phyloP scores from a whole-genome alignment of 2,888 invertebrate genomes.

The Sussaba pulchella region DNA sequence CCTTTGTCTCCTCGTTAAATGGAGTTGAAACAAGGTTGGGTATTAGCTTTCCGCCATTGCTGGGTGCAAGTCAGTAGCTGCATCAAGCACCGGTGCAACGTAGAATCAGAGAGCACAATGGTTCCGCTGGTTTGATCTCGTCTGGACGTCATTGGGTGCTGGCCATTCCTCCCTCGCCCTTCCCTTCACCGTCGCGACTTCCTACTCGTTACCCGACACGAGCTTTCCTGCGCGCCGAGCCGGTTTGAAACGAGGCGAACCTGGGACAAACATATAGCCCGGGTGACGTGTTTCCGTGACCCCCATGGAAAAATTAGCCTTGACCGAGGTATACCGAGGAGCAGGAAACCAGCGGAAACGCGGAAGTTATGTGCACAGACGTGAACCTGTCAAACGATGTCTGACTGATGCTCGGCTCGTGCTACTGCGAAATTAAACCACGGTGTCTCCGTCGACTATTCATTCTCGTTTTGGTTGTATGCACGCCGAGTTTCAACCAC shows the following conservation, averaged over 20 bases:
- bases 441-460: background rate
- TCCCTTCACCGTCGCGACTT: too few relatives aligned
- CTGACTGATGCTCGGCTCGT: conserved; percentile 3
- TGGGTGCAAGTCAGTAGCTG: conserved; percentile 54
- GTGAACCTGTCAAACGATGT: background rate
- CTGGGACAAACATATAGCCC: background rate
- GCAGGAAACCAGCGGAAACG: background rate
- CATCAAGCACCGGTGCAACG: conserved; percentile 67
- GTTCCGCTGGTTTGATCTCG: conserved; percentile 41
- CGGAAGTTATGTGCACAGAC: conserved; percentile 4
- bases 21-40: conserved; percentile 63
- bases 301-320: conserved; percentile 54
- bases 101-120: conserved; percentile 65
- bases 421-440: conserved; percentile 2
- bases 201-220: conserved; percentile 54
- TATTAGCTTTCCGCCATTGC: conserved; percentile 71
- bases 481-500: background rate
- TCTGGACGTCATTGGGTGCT: conserved; percentile 44
- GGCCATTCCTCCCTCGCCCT: conserved; percentile 33
- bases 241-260: conserved; percentile 17
- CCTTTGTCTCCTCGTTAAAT: conserved; percentile 75
- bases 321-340: conserved; percentile 37
- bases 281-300: conserved; percentile 41
- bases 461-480: background rate
- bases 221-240: background rate